Base-by-base conservation (phyloP, 2,797 vertebrate species). In the Eulemur mongoz region DNA sequence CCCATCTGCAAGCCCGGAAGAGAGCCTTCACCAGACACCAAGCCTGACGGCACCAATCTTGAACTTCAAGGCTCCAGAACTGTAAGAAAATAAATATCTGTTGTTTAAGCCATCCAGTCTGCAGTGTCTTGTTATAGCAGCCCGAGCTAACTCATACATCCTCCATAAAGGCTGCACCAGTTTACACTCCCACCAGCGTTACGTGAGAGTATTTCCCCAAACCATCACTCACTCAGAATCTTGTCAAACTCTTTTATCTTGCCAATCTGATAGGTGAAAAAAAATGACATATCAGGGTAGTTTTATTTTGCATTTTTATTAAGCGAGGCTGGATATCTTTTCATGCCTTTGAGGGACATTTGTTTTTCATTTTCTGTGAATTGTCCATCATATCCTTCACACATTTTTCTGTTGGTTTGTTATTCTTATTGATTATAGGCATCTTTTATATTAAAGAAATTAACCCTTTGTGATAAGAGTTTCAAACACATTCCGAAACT, bases 251-350 rank as follows among this genome's bases (percentile, higher is more conserved):
- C 50, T 70, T 87, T 87, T 88, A 63, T 83, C 43, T 73, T 67
- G 23, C 48, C 57, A 96, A 43, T 67, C 22, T 61, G 13, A 69
- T 69, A 91, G 69, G 43, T 69, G 10, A 67, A 52, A 82, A 79
- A 73, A 59, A 30, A 67, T 20, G 25, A 20, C 78, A 88, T 76
- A 20, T 35, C 32, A 72, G 38, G 25, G 14, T 40, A 43, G 20
- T 83, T 86, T 82, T n/a, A 63, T 61, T 86, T 81, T 91, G 25
- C 18, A 45, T 61, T 87, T 87, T 40, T 96, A 61, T 87, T 69
- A 75, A 75, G 22, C 35, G 23, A 87, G 30, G 27, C 13, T 75
- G 18, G 57, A 27, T 30, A 86, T 75, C 13, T 86, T 81, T 82
- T 67, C 82, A 67, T 9, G 0, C 65, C 86, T 85, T 43, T 86